Evolutionary conservation across 2,797 vertebrate species (phyloP), one percentile per base, ranked within the genome.

Genomic region (Sciurus carolinensis): DNA sequence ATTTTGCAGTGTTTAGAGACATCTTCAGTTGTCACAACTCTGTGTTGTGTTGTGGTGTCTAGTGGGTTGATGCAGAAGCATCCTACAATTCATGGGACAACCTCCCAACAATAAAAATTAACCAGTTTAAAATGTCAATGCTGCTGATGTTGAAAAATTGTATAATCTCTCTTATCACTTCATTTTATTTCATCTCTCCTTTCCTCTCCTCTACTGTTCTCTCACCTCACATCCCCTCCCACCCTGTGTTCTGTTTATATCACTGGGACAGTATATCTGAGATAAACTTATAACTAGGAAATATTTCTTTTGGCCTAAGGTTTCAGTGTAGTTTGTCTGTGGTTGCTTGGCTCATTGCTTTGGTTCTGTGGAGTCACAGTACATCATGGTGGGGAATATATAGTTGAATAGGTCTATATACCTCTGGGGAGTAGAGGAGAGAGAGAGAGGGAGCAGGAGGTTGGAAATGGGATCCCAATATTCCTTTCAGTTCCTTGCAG

Each of bases 1-100:
- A 47, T 73, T 73, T 86, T 93, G 20, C 44, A 73, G 50, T 83
- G 59, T 57, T 42, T 73, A 30, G 81, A 79, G 36, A 59, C 44
- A 72, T 47, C 81, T 89, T 96, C 80, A 10, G 59, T 90, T 90
- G 89, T 84, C 44, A 84, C 44, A 84, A 17, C 33, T 83, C 12
- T 39, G 39, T 39, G 39, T 5, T 62, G 39, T 39, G 39, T 39
- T 39, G 5, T 18, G 33, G 3, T 64, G 62, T 69, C 84, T 47
- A 75, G 20, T 93, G 24, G 64, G n/a, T 17, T 28, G 79, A 85
- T 66, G n/a, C 57, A 92, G 36, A 50, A 28, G 33, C 52, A 84
- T 66, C 28, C 44, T 57, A 3, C 39, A 3, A 64, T 52, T 54
- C 72, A 11, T 11, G 52, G 44, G 33, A 47, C 36, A 39, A 39